Base-by-base conservation (phyloP, 2,888 invertebrate species). In the Philereme transversata region DNA sequence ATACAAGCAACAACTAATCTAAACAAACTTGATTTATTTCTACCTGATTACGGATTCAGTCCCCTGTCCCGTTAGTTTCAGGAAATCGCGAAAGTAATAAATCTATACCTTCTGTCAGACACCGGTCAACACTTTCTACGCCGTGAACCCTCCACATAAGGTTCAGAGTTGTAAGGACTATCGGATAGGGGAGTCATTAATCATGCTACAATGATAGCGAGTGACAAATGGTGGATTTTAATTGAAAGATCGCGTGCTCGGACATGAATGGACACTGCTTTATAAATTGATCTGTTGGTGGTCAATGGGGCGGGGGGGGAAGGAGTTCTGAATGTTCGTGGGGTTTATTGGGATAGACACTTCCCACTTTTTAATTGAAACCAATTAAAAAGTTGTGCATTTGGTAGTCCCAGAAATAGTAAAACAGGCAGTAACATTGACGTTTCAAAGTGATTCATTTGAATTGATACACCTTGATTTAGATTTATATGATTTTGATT, bases 41-140 rank as follows among this genome's bases (percentile, higher is more conserved):
- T 57, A 62, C 46, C 67, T 70, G 68, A 70, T 70, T 70, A 70
- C 70, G 60, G 64, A 70, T 70, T 70, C 70, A 67, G 70, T 68
- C 70, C 70, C 68, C 68, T 70, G 68, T 70, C 70, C 68, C 68
- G 70, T 68, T 70, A 70, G 70, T 68, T 70, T 65, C 70, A 68
- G 70, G 70, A 70, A 68, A 70, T 68, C 68, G 68, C 67, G 58
- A 67, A 65, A 67, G 67, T 70, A 68, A 70, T 70, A 70, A 70
- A 70, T 70, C 70, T 53, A 65, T 70, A 70, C 64, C 67, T 64
- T 62, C 60, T 67, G 68, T 68, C 67, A 67, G 53, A 45, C 59
- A 41, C 55, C 63, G 64, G 61, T 65, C 65, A 58, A 62, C 60
- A 57, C 59, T 22, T 34, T 41, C 41, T 34, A 33, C 11, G 38